Conservation (phyloP, 2,888 invertebrate genomes). For the Oxyteleia sp. region DNA sequence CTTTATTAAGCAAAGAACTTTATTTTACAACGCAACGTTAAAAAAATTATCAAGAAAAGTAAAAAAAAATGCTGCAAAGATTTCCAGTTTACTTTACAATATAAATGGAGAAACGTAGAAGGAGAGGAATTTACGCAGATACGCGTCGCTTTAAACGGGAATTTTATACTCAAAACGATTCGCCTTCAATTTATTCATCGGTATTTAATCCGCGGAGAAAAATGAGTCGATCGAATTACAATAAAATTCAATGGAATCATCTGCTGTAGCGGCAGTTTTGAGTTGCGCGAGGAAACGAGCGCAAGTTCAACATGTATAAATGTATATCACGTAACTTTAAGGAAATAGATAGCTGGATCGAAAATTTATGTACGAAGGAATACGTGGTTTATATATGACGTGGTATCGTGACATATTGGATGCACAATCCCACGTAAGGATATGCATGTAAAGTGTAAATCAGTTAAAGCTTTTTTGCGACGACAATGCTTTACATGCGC, state of each 20-base stretch:
- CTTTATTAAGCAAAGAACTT: slow-evolving; percentile 20
- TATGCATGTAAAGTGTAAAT: slow-evolving; percentile 46
- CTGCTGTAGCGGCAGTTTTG: background rate
- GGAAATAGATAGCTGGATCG: slow-evolving; percentile 24
- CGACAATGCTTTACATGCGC: slow-evolving; percentile 1
- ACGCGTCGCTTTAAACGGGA: background rate
- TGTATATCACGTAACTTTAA: slow-evolving; percentile 23
- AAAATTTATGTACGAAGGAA: slow-evolving; percentile 29
- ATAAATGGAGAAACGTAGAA: background rate
- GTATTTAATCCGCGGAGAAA: background rate
- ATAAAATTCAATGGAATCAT: slow-evolving; percentile 13
- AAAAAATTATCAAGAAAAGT: slow-evolving; percentile 11
- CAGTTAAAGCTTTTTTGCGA: slow-evolving; percentile 31
- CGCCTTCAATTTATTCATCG: slow-evolving; percentile 2
- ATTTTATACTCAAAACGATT: background rate
- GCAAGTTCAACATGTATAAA: slow-evolving; percentile 17
- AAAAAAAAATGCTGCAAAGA: background rate
- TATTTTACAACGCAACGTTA: background rate
- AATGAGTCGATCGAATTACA: slow-evolving; percentile 4
- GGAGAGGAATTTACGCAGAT: background rate
- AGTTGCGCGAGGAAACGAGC: background rate
- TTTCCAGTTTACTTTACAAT: background rate
- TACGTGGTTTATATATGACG: slow-evolving; percentile 30
- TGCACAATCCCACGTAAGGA: slow-evolving; percentile 35
- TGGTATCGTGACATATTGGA: slow-evolving; percentile 37